These are phyloP conservation scores for Pantala flavescens DNA, from an alignment of 1,140 invertebrate species.

Conservation along the genomic window DNA sequence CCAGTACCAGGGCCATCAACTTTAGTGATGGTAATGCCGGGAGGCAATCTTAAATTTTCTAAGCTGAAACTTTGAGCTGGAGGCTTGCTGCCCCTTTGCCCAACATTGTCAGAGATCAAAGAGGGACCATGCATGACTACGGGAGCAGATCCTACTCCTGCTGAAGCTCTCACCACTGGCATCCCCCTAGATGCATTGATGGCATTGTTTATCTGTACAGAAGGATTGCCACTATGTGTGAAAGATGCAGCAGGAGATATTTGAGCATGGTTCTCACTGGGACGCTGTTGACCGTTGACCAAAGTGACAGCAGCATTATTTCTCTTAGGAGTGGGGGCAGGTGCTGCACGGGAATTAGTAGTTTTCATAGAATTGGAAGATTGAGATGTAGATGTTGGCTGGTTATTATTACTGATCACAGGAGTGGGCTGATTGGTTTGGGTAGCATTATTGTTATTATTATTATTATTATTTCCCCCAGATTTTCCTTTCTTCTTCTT, in stretches of 20 bases:
- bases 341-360: neutral
- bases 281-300: neutral
- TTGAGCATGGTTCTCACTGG: neutral
- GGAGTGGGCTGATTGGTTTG: neutral
- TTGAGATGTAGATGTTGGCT: neutral
- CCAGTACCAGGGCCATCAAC: constrained; percentile 42
- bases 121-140: neutral
- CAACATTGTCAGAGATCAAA: neutral
- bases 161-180: neutral
- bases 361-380: neutral
- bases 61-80: constrained; percentile 31
- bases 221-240: neutral
- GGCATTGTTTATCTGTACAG: neutral
- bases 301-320: neutral
- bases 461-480: constrained; percentile 21
- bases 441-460: constrained; percentile 24
- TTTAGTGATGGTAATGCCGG: constrained; percentile 72
- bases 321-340: neutral
- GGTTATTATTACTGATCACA: constrained; percentile 23
- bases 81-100: neutral
- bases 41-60: constrained; percentile 61
- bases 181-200: neutral
- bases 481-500: constrained; percentile 20
- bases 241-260: neutral
- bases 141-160: neutral